Percentiles rank a stretch among this genome's conserved stretches.
These are phyloP conservation scores for Tethya wilhelma DNA, from an alignment of 37 sponge, comb jelly and placozoan genomes.

Conservation along the genomic window DNA sequence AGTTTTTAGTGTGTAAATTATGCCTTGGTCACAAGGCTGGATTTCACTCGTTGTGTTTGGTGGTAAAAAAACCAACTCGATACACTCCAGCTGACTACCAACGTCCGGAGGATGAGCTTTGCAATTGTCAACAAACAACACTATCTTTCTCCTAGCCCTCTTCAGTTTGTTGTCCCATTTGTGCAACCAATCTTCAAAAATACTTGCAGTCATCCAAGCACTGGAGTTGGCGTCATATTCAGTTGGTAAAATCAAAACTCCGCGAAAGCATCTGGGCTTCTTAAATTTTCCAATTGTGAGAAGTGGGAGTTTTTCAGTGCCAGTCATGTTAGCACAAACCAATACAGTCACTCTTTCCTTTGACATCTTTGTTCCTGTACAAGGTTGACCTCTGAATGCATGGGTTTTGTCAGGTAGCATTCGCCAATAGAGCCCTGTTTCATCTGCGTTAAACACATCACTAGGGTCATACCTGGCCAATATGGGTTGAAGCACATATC, in stretches of 20 bases:
- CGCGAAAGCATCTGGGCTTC: slow-evolving; percentile 28
- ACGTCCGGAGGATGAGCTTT: slow-evolving; percentile 14
- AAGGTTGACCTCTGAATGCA: slow-evolving; percentile 12
- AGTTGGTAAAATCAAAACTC: slow-evolving; percentile 11
- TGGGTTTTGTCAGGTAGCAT: slow-evolving; percentile 34
- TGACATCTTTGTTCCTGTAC: slow-evolving; percentile 19
- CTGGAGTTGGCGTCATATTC: slow-evolving; percentile 23
- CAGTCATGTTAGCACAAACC: slow-evolving; percentile 51
- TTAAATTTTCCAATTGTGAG: slow-evolving; percentile 35
- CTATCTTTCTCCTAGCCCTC: slow-evolving; percentile 4
- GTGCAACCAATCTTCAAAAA: slow-evolving; percentile 31
- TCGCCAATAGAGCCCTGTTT: slow-evolving; percentile 30
- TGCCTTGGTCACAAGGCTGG: slow-evolving; percentile 40
- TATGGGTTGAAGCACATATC: not conserved
- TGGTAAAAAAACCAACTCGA: too few species aligned
- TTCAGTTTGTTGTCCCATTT: not conserved
- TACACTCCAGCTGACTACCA: not conserved
- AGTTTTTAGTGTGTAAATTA: slow-evolving; percentile 17
- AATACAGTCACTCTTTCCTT: slow-evolving; percentile 36
- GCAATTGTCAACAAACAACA: slow-evolving; percentile 36
- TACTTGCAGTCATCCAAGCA: slow-evolving; percentile 45
- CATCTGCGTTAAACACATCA: slow-evolving; percentile 40
- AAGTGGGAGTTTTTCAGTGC: slow-evolving; percentile 40
- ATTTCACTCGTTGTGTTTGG: slow-evolving; percentile 38
- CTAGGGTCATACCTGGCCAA: slow-evolving; percentile 13